phyloP scores from a whole-genome alignment of 2,113 vertebrate species.

The Origma solitaria region DNA sequence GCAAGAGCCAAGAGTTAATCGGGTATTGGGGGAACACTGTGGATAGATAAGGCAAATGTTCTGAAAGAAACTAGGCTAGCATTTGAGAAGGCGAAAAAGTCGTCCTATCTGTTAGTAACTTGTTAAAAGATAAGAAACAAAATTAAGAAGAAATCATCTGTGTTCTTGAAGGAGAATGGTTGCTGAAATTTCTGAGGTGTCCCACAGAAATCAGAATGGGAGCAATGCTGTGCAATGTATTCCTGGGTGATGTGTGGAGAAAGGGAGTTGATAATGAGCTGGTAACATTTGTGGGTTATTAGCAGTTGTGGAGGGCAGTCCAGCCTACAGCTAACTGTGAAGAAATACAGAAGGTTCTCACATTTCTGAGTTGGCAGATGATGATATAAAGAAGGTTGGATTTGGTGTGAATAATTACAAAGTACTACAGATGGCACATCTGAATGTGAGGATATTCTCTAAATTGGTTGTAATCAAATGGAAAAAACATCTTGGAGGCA shows the following conservation, averaged over 20 bases:
- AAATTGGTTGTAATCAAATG: conserved; percentile 1
- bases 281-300: neutral
- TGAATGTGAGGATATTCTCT: neutral
- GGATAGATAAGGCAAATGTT: neutral
- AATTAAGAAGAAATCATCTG: neutral
- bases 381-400: neutral
- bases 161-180: neutral
- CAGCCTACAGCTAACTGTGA: neutral
- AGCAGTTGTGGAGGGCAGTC: neutral
- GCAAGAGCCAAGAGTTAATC: neutral
- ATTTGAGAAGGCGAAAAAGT: neutral
- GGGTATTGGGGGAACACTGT: fast-evolving
- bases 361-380: neutral
- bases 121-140: neutral
- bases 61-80: neutral
- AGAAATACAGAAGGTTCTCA: conserved; percentile 1
- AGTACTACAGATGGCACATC: conserved; percentile 12
- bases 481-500: neutral
- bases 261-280: neutral
- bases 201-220: neutral
- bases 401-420: neutral
- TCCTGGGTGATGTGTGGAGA: neutral
- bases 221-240: neutral
- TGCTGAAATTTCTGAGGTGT: neutral
- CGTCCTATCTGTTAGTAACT: neutral